phyloP scores from a whole-genome alignment of 37 sponge, comb jelly and placozoan genomes.

The Cladorhizidae sp. region DNA sequence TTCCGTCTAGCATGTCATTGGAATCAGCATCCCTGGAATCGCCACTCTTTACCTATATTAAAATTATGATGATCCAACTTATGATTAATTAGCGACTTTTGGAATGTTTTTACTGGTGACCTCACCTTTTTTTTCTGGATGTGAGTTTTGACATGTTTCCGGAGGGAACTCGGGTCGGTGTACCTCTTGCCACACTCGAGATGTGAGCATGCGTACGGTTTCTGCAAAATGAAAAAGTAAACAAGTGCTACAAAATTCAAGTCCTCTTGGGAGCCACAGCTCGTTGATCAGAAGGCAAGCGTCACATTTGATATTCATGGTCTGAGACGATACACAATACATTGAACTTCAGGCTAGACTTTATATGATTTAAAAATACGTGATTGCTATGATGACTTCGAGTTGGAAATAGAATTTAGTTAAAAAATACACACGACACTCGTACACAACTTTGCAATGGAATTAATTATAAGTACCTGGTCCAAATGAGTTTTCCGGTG shows the following conservation, averaged over 20 bases:
- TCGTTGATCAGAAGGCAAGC: not conserved
- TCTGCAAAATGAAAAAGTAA: constrained; percentile 46
- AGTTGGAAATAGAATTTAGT: not conserved
- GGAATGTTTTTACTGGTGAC: too few species aligned
- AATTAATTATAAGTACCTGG: constrained; percentile 43
- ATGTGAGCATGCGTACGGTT: constrained; percentile 87
- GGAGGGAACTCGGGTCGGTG: constrained; percentile 94
- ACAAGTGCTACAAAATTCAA: not conserved
- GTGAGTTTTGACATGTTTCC: constrained; percentile 90
- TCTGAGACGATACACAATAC: not conserved
- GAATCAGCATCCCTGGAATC: too few species aligned
- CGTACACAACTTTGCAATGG: not conserved
- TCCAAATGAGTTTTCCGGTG: constrained; percentile 90
- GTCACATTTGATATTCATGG: not conserved
- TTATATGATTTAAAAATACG: not conserved
- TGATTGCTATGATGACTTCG: too few species aligned
- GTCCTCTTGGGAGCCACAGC: constrained; percentile 5
- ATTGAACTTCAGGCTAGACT: constrained; percentile 9
- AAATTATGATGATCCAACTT: too few species aligned
- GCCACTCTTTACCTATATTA: too few species aligned
- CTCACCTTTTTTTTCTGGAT: constrained; percentile 70
- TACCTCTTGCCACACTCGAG: constrained; percentile 91
- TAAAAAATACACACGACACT: not conserved
- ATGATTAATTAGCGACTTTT: too few species aligned
- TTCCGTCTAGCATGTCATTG: too few species aligned